Percentiles rank a stretch among this genome's conserved stretches.
phyloP scores from a whole-genome alignment of 2,888 invertebrate species.

The Agriopis marginaria region DNA sequence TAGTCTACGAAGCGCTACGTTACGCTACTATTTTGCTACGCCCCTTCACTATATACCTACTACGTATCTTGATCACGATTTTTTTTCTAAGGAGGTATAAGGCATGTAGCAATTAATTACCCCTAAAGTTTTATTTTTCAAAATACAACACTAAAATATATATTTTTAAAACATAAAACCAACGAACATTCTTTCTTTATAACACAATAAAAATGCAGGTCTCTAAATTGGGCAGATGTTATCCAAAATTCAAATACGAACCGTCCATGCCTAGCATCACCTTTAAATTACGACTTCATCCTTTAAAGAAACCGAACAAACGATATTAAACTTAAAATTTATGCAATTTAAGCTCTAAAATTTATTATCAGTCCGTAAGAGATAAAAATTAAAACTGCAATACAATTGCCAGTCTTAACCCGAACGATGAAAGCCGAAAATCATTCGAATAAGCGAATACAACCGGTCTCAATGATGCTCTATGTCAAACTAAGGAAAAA shows the following conservation, averaged over 20 bases:
- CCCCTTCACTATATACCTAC: not conserved
- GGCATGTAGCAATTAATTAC: not conserved
- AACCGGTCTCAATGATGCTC: constrained; percentile 53
- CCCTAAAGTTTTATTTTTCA: not conserved
- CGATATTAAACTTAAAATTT: constrained; percentile 49
- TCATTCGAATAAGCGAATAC: constrained; percentile 58
- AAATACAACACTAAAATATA: not conserved
- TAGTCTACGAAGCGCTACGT: constrained; percentile 41
- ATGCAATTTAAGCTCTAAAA: constrained; percentile 45
- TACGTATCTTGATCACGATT: not conserved
- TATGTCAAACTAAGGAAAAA: constrained; percentile 53
- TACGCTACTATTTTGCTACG: constrained; percentile 27
- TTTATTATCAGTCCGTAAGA: constrained; percentile 38
- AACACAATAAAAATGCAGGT: constrained; percentile 47
- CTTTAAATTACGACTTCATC: constrained; percentile 56
- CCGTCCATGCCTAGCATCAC: constrained; percentile 58
- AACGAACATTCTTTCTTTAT: constrained; percentile 36
- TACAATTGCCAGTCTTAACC: constrained; percentile 61
- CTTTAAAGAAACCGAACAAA: constrained; percentile 47
- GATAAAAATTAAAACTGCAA: constrained; percentile 54
- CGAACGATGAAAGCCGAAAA: constrained; percentile 60
- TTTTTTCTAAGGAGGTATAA: not conserved
- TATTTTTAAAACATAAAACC: constrained; percentile 23
- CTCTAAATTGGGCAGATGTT: constrained; percentile 55
- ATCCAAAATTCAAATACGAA: constrained; percentile 56